Conservation (phyloP, 2,888 invertebrate species). For the Lasioglossum calceatum region DNA sequence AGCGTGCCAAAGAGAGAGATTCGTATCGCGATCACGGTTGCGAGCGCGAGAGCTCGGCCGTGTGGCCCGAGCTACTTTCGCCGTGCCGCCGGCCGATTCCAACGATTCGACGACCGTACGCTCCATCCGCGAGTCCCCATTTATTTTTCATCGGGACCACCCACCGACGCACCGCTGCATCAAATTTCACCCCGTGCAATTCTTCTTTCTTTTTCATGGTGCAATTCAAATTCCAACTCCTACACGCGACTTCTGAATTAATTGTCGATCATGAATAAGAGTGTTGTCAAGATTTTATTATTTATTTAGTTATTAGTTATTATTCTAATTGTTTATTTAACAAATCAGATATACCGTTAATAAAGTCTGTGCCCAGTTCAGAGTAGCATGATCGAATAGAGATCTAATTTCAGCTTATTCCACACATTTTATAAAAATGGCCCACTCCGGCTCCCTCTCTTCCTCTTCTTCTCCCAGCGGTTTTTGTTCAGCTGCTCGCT, state of each 20-base stretch:
- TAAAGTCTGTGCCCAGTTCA: background rate
- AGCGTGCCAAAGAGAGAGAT: constrained; percentile 60
- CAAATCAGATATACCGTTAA: background rate
- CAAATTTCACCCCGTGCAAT: constrained; percentile 28
- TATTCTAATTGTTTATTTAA: background rate
- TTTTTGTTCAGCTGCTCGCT: background rate
- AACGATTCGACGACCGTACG: background rate
- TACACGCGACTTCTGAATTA: background rate
- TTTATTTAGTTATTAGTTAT: background rate
- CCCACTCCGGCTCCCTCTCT: background rate
- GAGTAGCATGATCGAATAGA: background rate
- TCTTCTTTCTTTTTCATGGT: background rate
- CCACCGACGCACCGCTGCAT: constrained; percentile 6
- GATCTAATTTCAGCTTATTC: background rate
- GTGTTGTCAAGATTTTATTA: too few relatives aligned
- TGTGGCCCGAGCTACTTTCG: constrained; percentile 34
- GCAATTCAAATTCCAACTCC: background rate
- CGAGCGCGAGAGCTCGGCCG: background rate
- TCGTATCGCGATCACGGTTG: constrained; percentile 61
- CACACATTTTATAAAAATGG: background rate
- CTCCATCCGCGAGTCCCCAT: background rate
- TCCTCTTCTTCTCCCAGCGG: background rate
- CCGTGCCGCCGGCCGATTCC: background rate
- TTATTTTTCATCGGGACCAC: constrained; percentile 35
- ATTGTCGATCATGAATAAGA: too few relatives aligned